These are phyloP conservation scores for Diorhabda carinulata DNA, from an alignment of 1,140 invertebrate species.

Conservation along the genomic window DNA sequence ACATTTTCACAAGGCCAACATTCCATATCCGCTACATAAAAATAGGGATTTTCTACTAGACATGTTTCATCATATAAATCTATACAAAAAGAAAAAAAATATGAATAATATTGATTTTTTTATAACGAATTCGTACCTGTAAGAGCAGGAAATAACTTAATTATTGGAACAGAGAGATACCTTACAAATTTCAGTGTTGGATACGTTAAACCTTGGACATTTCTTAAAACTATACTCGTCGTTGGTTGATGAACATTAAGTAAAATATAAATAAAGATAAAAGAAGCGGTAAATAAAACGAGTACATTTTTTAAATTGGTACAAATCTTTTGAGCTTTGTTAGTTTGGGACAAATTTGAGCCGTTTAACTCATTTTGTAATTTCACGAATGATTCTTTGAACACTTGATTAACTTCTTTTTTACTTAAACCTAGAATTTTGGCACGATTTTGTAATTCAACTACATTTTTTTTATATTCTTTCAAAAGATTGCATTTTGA, in stretches of 20 bases:
- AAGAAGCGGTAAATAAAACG: constrained; percentile 28
- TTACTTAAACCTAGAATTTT: constrained; percentile 37
- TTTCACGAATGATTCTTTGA: constrained; percentile 35
- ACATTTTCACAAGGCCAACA: constrained; percentile 72
- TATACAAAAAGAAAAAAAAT: constrained; percentile 44
- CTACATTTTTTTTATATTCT: constrained; percentile 41
- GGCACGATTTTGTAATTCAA: constrained; percentile 36
- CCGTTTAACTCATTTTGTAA: constrained; percentile 30
- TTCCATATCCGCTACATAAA: constrained; percentile 65
- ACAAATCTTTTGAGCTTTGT: constrained; percentile 28
- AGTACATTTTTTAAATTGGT: constrained; percentile 29
- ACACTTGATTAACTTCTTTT: constrained; percentile 36
- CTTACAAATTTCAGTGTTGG: constrained; percentile 53
- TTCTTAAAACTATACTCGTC: constrained; percentile 47
- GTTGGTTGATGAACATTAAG: constrained; percentile 47
- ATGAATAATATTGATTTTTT: background rate
- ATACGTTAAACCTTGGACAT: constrained; percentile 52
- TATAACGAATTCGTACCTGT: constrained; percentile 38
- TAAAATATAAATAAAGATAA: constrained; percentile 40
- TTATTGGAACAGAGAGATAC: constrained; percentile 51
- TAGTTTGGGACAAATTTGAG: constrained; percentile 20
- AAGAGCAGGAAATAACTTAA: constrained; percentile 49
- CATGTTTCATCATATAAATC: constrained; percentile 77
- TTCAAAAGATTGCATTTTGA: constrained; percentile 28
- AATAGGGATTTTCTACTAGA: constrained; percentile 71